Percentiles rank a stretch among this genome's conserved stretches.
phyloP scores from a whole-genome alignment of 1,140 invertebrate species.

The Macrosteles quadrilineatus region DNA sequence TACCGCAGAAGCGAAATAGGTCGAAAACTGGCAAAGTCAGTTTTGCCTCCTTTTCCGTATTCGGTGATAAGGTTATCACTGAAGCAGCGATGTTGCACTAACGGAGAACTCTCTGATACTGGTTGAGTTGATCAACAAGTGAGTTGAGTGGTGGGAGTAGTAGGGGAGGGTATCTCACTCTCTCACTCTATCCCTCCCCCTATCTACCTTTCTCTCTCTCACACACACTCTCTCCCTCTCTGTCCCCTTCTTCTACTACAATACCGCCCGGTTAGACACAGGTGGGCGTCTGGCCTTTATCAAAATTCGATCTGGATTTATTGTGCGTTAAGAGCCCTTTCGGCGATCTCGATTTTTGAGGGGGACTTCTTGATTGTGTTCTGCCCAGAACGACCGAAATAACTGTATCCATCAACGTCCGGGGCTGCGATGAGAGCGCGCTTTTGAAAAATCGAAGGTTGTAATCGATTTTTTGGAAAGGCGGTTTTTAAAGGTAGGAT shows the following conservation, averaged over 20 bases:
- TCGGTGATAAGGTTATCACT: too few relatives aligned
- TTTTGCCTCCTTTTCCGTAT: too few relatives aligned
- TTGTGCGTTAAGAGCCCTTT: conserved; percentile 11
- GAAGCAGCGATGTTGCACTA: too few relatives aligned
- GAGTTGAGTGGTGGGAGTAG: not conserved
- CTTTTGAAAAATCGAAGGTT: too few relatives aligned
- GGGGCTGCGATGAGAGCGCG: not conserved
- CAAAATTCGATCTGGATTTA: conserved; percentile 16
- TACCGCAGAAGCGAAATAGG: not conserved
- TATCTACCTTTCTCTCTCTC: not conserved
- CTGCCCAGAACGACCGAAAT: not conserved
- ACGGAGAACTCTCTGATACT: too few relatives aligned
- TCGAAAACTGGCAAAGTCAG: not conserved
- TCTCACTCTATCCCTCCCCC: not conserved
- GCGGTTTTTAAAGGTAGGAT: too few relatives aligned
- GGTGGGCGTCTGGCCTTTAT: conserved; percentile 12
- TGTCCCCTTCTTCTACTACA: not conserved
- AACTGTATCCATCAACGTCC: conserved; percentile 6
- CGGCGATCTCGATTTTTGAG: not conserved
- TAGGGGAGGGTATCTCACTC: not conserved
- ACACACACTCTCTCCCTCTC: not conserved
- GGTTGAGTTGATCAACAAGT: not conserved
- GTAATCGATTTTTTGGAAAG: too few relatives aligned
- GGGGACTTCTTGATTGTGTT: not conserved
- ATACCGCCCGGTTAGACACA: not conserved